Evolutionary conservation across 2,888 invertebrate genomes (phyloP), one percentile per base, ranked within the genome.

Genomic region (Tineola bisselliella): DNA sequence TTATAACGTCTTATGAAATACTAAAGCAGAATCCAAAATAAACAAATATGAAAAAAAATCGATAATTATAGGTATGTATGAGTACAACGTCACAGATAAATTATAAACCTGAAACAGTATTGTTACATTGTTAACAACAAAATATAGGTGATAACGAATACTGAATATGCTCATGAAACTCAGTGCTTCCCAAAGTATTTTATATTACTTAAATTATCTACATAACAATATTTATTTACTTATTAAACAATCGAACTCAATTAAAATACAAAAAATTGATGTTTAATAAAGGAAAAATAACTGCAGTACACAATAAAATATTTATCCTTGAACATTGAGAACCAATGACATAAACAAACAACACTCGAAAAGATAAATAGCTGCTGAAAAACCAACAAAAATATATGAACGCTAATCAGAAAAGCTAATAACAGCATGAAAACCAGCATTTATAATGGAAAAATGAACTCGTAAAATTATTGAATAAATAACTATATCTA

Each of bases 21-120:
- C 44, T 15, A 44, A 44, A 44, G 18, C 19, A n/a, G 19, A 15
- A 54, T 54, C 54, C 18, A 18, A 54, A 18, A 33, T 57, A 33
- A 57, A 57, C 19, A 18, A 57, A n/a, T 30, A 25, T 57, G 18
- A 57, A 59, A 59, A 15, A 43, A 33, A 59, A 13, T 38, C 18
- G 38, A 33, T 59, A 33, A 59, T 59, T 38, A 15, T 33, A n/a
- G n/a, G n/a, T n/a, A 13, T 30, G 13, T 8, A 48, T 15, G 15
- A 17, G 17, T 48, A 48, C 6, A 15, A 15, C 48, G 48, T 48
- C 48, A 48, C 48, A 48, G n/a, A 48, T 48, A 13, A 15, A 48
- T 13, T 15, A 13, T 17, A 48, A 48, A 48, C 10, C 48, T 48
- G 15, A 48, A 48, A 48, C 15, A 15, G 48, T 33, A 33, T 18